Evolutionary conservation across 2,113 vertebrate genomes (phyloP).

Genomic region (Mola mola): DNA sequence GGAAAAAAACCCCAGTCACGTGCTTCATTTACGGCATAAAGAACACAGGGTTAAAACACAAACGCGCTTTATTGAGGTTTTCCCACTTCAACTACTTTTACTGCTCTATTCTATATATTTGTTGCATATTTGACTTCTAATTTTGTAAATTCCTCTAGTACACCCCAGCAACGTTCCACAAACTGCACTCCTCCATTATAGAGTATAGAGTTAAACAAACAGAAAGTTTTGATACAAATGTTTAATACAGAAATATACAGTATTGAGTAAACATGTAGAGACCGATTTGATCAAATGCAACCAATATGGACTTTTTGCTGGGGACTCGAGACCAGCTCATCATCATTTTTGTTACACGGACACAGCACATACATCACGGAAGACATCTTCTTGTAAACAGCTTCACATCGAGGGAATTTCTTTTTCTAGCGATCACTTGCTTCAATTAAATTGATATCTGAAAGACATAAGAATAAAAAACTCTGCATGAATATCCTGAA

Average conservation of each 20-base stretch:
- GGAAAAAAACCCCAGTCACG: conserved; percentile 65
- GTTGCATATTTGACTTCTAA: background rate
- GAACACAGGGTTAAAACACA: background rate
- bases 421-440: background rate
- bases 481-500: background rate
- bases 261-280: conserved; percentile 31
- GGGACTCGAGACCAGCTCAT: conserved; percentile 1
- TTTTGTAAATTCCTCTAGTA: background rate
- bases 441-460: conserved; percentile 41
- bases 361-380: background rate
- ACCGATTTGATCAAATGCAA: conserved; percentile 65
- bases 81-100: no score
- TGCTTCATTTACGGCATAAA: conserved; percentile 75
- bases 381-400: conserved; percentile 24
- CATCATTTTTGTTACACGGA: background rate
- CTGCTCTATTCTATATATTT: background rate
- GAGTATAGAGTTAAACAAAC: background rate
- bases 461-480: conserved; percentile 26
- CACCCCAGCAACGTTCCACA: background rate
- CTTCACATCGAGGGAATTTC: conserved; percentile 17
- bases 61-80: background rate
- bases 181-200: background rate
- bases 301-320: background rate
- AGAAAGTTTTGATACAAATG: conserved; percentile 10
- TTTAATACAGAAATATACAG: conserved; percentile 52